Base-by-base conservation (phyloP, 1,140 invertebrate genomes). In the Globodera ellingtonae region DNA sequence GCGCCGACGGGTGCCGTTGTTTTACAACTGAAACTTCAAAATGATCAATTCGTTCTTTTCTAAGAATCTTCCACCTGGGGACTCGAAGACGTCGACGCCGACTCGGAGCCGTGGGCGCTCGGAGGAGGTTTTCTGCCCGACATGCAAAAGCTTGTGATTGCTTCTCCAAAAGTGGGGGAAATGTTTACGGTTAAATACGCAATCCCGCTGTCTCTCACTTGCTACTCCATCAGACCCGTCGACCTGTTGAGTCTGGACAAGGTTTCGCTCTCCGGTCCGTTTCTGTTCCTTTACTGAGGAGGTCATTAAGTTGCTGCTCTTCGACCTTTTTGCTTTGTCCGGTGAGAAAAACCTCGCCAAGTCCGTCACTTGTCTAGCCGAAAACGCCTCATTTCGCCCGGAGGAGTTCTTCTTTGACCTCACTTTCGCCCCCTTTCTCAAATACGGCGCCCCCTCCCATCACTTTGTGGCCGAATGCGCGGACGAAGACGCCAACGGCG, bases 321-420 rank as follows among this genome's bases (percentile, higher is more conserved):
- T 80, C 52, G 44, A 76, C 13, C 15, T 73, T 9, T 80, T 83
- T 56, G 56, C 82, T 5, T 56, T 47, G 21, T 65, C 35, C 15
- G 79, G 56, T 18, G 82, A 83, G 47, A 66, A 72, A 24, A 21
- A 15, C 15, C 65, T 83, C n/a, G 71, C 71, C 18, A 77, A 83
- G 48, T 24, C 66, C 24, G 65, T 84, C 21, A 5, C 46, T 59
- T 50, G 13, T n/a, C 56, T n/a, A 15, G 13, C 77, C 15, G 67
- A 3, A 10, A 72, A n/a, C 35, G 21, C 52, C 1, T 8, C 48
- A 3, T 13, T 21, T 80, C 79, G 46, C 82, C 69, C 82, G 3
- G 84, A 86, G 15, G 81, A 85, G n/a, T 74, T 87, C 24, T 84
- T 84, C 56, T 84, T 84, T 56, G 83, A 84, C 70, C 81, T 74